Conservation (phyloP, 2,888 invertebrate species). For the Norana najaformis region DNA sequence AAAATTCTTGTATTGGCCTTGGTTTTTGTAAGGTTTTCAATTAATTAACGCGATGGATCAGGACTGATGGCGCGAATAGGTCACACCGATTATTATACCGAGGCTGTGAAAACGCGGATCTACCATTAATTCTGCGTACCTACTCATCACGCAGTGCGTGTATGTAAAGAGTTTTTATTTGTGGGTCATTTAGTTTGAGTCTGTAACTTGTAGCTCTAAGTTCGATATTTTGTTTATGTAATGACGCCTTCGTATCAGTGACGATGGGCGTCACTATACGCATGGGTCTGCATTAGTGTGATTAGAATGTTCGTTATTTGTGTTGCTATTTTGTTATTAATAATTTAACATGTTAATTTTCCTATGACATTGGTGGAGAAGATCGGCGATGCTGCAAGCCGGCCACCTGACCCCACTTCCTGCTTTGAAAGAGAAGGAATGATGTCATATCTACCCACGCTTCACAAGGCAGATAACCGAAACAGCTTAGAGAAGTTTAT, state of each 20-base stretch:
- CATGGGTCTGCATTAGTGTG: neutral
- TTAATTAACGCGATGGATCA: neutral
- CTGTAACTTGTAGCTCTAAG: neutral
- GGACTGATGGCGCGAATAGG: slow-evolving; percentile 13
- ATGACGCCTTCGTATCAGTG: neutral
- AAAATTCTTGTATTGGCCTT: neutral
- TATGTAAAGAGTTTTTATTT: neutral
- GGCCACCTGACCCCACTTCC: neutral
- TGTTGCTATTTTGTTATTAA: neutral
- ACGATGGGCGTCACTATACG: neutral
- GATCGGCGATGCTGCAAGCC: neutral
- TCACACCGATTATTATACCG: neutral
- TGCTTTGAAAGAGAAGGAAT: neutral
- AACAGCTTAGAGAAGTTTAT: neutral
- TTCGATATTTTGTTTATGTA: neutral
- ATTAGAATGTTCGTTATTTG: neutral
- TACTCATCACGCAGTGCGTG: neutral
- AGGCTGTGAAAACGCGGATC: neutral
- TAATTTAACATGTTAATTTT: slow-evolving; percentile 13
- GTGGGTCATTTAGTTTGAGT: neutral
- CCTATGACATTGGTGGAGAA: neutral
- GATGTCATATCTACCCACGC: neutral
- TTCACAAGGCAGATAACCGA: neutral
- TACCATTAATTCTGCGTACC: neutral
- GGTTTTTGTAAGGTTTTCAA: neutral